These are phyloP conservation scores for Imbricaverruca yamaguchii DNA, from an alignment of 2,888 invertebrate genomes.

Conservation along the genomic window DNA sequence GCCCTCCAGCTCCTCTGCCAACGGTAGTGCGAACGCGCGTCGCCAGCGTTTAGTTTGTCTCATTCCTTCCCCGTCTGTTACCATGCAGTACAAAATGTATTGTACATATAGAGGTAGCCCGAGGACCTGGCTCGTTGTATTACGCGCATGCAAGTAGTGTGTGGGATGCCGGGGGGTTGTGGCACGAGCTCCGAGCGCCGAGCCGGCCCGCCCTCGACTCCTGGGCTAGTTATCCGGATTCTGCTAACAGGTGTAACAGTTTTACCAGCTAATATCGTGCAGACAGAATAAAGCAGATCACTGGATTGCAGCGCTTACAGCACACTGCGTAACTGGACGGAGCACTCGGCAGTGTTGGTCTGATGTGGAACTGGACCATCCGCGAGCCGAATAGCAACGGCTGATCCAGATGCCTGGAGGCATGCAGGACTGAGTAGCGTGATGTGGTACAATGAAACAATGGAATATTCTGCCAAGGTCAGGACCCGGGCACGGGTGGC, in stretches of 20 bases:
- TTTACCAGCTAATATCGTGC: slow-evolving; percentile 22
- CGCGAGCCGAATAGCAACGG: no score
- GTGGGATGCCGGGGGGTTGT: background rate
- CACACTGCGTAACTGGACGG: no score
- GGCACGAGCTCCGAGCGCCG: background rate
- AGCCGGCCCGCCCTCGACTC: background rate
- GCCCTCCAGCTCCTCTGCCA: background rate
- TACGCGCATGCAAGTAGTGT: background rate
- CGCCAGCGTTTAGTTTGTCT: slow-evolving; percentile 19
- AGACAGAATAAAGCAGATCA: slow-evolving; percentile 7
- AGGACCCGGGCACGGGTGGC: no score
- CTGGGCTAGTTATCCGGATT: slow-evolving; percentile 5
- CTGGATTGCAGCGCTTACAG: background rate
- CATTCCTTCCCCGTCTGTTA: slow-evolving; percentile 19
- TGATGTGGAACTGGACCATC: no score
- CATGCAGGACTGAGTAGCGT: no score
- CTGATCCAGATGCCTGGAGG: no score
- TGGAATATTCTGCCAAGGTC: no score
- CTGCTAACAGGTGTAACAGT: slow-evolving; percentile 21
- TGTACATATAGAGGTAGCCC: slow-evolving; percentile 17
- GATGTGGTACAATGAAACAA: no score
- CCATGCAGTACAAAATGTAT: slow-evolving; percentile 17
- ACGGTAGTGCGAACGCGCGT: background rate
- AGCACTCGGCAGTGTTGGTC: no score
- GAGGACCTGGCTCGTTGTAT: background rate